Conservation (phyloP, 2,797 vertebrate genomes). For the Sebastes alutus region DNA sequence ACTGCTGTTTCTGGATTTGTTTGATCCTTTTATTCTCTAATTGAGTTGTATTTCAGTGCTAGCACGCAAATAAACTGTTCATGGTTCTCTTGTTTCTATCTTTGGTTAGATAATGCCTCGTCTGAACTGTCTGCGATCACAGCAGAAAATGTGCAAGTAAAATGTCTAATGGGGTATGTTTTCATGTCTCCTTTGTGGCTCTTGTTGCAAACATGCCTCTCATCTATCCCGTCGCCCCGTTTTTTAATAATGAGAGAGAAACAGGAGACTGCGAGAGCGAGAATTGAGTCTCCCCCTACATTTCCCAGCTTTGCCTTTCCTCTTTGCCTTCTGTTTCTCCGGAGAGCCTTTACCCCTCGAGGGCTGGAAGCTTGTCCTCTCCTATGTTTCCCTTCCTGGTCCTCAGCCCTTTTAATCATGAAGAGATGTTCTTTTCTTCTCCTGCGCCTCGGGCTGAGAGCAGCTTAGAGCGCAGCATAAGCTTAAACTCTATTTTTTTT, state of each 20-base stretch:
- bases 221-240: slow-evolving; percentile 52
- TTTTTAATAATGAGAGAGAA: slow-evolving; percentile 64
- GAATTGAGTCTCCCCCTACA: slow-evolving; percentile 42
- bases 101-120: slow-evolving; percentile 34
- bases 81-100: slow-evolving; percentile 24
- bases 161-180: slow-evolving; percentile 25
- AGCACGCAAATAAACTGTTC: slow-evolving; percentile 24
- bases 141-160: slow-evolving; percentile 24
- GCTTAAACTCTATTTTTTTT: slow-evolving; percentile 58
- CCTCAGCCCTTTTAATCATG: slow-evolving; percentile 78
- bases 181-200: slow-evolving; percentile 62
- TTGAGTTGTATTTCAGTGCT: slow-evolving; percentile 5
- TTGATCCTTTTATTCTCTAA: slow-evolving; percentile 1
- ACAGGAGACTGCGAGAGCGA: slow-evolving; percentile 48
- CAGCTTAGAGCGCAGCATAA: slow-evolving; percentile 71
- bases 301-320: slow-evolving; percentile 50
- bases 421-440: slow-evolving; percentile 80
- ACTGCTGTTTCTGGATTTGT: background rate
- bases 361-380: slow-evolving; percentile 70
- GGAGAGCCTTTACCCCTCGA: slow-evolving; percentile 59
- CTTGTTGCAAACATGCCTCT: slow-evolving; percentile 61
- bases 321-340: slow-evolving; percentile 61
- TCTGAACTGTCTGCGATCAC: slow-evolving; percentile 27
- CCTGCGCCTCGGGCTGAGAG: slow-evolving; percentile 69
- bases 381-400: slow-evolving; percentile 73